phyloP scores from a whole-genome alignment of 2,113 vertebrate species.

The Silurus glanis region DNA sequence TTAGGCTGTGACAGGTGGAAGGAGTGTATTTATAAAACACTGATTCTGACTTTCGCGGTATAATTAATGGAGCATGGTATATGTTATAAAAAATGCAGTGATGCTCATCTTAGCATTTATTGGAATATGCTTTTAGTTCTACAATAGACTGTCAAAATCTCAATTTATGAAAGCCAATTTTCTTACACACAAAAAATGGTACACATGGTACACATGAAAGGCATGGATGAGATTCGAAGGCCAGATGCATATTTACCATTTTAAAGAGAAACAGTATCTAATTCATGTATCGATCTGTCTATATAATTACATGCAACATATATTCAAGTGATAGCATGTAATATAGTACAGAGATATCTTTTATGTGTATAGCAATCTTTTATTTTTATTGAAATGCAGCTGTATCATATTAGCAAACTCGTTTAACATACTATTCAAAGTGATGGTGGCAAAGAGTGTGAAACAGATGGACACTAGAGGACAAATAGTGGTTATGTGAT shows the following conservation, averaged over 20 bases:
- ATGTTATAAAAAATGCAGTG: background rate
- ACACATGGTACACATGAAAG: background rate
- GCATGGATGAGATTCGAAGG: background rate
- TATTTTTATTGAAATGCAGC: background rate
- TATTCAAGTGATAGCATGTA: background rate
- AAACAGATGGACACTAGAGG: background rate
- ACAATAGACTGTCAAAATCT: background rate
- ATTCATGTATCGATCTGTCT: background rate
- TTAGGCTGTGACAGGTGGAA: conserved; percentile 27
- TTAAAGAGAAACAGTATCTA: conserved; percentile 35
- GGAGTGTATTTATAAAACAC: conserved; percentile 16
- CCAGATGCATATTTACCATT: conserved; percentile 29
- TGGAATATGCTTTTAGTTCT: background rate
- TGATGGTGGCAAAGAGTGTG: background rate
- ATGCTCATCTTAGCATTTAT: background rate
- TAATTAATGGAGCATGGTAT: background rate
- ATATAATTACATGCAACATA: background rate
- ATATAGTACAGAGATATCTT: background rate
- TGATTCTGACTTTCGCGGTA: conserved; percentile 20
- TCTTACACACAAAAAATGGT: background rate
- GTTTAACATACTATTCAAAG: background rate
- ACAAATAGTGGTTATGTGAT: conserved; percentile 6
- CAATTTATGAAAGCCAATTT: background rate
- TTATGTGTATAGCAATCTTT: background rate
- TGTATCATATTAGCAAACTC: background rate